phyloP scores from a whole-genome alignment of 2,797 vertebrate genomes.

The Typhlichthys eigenmanni region DNA sequence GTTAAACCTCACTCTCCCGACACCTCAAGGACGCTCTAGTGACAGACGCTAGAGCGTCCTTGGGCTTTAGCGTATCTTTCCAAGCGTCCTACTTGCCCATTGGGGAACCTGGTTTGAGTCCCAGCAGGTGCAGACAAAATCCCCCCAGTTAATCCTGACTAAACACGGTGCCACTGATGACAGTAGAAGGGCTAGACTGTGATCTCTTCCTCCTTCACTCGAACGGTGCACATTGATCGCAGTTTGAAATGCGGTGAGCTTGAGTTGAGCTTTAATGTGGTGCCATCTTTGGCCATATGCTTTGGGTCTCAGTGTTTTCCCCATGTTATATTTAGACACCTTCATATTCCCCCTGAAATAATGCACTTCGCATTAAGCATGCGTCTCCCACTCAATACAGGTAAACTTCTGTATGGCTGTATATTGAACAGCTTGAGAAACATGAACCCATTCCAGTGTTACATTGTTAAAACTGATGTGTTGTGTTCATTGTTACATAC shows the following conservation, averaged over 20 bases:
- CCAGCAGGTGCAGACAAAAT: too few species aligned
- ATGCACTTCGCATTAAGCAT: conserved; percentile 1
- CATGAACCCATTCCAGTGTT: conserved; percentile 30
- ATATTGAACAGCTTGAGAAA: conserved; percentile 46
- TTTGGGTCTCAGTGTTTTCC: conserved; percentile 33
- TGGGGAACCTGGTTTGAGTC: too few species aligned
- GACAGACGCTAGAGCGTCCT: too few species aligned
- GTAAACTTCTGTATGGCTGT: background rate
- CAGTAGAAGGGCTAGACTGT: conserved; percentile 60
- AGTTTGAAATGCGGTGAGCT: conserved; percentile 41
- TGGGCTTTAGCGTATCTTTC: too few species aligned
- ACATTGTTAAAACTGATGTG: conserved; percentile 20
- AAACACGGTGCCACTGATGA: conserved; percentile 53
- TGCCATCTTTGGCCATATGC: conserved; percentile 31
- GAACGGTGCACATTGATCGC: conserved; percentile 43
- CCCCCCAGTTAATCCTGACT: conserved; percentile 10
- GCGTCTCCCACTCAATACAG: background rate
- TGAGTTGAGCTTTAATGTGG: conserved; percentile 34
- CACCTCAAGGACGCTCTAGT: too few species aligned
- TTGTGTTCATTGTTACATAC: too few species aligned
- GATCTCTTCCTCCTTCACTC: conserved; percentile 54
- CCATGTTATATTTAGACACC: background rate
- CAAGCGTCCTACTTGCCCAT: too few species aligned
- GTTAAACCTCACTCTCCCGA: too few species aligned
- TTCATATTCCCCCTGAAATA: background rate